Conservation (phyloP, 2,797 vertebrate species). For the Pteropus rufus region DNA sequence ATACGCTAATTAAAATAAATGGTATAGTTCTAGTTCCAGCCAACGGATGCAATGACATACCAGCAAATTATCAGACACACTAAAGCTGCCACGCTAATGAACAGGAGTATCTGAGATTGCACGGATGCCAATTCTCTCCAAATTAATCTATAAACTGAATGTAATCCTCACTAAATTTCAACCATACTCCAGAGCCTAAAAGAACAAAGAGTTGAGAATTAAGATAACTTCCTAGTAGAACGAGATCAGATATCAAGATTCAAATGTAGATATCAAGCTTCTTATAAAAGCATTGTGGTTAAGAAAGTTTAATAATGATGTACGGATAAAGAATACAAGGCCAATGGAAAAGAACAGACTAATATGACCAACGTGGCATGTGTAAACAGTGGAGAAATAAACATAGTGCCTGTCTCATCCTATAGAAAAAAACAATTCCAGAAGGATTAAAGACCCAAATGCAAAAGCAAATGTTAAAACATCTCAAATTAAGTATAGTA, state of each 20-base stretch:
- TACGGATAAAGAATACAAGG: background rate
- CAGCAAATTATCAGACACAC: background rate
- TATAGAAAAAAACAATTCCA: background rate
- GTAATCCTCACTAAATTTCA: slow-evolving; percentile 18
- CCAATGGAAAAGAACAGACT: background rate
- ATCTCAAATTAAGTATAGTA: slow-evolving; percentile 12
- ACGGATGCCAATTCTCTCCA: background rate
- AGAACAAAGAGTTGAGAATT: slow-evolving; percentile 2
- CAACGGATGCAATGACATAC: background rate
- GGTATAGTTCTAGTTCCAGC: background rate
- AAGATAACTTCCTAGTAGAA: background rate
- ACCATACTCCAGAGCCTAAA: background rate
- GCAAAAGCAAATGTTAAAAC: background rate
- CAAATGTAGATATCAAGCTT: background rate
- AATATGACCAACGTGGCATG: background rate
- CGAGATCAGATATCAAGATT: background rate
- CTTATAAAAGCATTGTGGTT: background rate
- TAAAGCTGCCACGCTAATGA: background rate
- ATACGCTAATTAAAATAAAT: background rate
- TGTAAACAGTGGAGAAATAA: background rate
- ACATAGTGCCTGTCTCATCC: background rate
- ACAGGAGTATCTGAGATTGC: background rate
- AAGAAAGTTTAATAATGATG: background rate
- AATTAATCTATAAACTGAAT: slow-evolving; percentile 21
- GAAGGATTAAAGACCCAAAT: slow-evolving; percentile 6